A percentile compares a stretch with the other conserved stretches of the same genome.
Conservation (phyloP, 2,113 vertebrate species). For the Meriones unguiculatus region DNA sequence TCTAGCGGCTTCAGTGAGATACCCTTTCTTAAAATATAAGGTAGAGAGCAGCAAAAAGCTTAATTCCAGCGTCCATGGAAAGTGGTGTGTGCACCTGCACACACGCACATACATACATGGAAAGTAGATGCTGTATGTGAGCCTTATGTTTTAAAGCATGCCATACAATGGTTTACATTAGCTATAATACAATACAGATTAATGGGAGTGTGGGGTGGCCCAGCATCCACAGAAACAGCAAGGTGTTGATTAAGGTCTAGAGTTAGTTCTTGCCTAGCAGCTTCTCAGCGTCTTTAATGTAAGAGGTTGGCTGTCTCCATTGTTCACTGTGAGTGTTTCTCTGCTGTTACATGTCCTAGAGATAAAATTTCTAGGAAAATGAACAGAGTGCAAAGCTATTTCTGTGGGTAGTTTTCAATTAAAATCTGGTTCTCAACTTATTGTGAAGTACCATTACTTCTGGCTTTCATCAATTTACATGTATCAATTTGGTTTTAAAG, state of each 20-base stretch:
- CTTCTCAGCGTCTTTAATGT: constrained; percentile 9
- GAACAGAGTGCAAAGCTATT: constrained; percentile 13
- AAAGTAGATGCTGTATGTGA: background rate
- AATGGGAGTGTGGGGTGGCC: background rate
- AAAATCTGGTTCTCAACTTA: constrained; percentile 32
- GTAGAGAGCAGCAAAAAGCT: background rate
- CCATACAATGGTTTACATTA: constrained; percentile 29
- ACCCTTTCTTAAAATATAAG: background rate
- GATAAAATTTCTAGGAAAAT: constrained; percentile 23
- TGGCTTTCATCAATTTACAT: constrained; percentile 61
- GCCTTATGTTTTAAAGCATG: constrained; percentile 10
- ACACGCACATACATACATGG: no score
- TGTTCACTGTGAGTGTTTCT: background rate
- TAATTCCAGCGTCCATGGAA: no score
- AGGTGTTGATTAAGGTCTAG: background rate
- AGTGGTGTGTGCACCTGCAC: background rate
- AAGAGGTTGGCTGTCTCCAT: constrained; percentile 22
- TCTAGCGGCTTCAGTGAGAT: background rate
- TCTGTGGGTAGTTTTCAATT: constrained; percentile 37
- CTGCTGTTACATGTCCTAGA: background rate
- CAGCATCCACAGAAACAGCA: background rate
- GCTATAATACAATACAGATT: background rate
- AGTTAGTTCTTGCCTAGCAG: background rate
- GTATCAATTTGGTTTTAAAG: constrained; percentile 46
- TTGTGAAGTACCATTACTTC: constrained; percentile 35